Base-by-base conservation (phyloP, 2,113 vertebrate genomes). In the Pipa parva region DNA sequence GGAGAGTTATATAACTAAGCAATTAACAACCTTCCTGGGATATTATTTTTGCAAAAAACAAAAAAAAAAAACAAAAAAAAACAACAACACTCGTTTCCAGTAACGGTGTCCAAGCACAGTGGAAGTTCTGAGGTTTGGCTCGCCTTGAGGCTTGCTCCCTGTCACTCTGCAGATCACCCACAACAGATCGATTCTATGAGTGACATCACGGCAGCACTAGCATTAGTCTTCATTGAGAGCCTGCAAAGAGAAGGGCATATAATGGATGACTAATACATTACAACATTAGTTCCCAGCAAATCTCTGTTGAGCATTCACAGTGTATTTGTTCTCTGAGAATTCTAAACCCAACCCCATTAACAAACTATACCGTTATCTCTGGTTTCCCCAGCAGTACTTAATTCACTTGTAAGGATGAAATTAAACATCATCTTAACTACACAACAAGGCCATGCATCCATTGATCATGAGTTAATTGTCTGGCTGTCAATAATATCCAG, bases 231-330 rank as follows among this genome's bases (percentile, higher is more conserved):
- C 80, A 73, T 83, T 84, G 77, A 78, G 77, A 82, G 88, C 78
- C 90, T 92, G 84, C 68, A 81, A 84, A 89, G 29, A 58, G 29
- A 58, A 90, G 83, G 84, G 83, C 63, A 78, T 78, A 81, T 82
- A 79, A 82, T 77, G 73, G 76, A 83, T 90, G 83, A 88, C 79
- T 86, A 88, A 88, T 58, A 77, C 74, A 74, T 79, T 73, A 83
- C 68, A 77, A 66, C 80, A 73, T 71, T 65, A 76, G 69, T 77
- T 75, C 61, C 78, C 76, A 74, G 80, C 78, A 86, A 87, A 88
- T 82, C 77, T 63, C 77, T 51, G 64, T 1, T 65, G 74, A 80
- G 73, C 61, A 4, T 80, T 75, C 76, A 68, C 64, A 76, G 75
- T 56, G 75, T 51, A 69, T 64, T 55, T 74, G 24, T 54, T 75